Evolutionary conservation across 2,888 invertebrate species (phyloP).

Genomic region (Scaptomyza caliginosa): DNA sequence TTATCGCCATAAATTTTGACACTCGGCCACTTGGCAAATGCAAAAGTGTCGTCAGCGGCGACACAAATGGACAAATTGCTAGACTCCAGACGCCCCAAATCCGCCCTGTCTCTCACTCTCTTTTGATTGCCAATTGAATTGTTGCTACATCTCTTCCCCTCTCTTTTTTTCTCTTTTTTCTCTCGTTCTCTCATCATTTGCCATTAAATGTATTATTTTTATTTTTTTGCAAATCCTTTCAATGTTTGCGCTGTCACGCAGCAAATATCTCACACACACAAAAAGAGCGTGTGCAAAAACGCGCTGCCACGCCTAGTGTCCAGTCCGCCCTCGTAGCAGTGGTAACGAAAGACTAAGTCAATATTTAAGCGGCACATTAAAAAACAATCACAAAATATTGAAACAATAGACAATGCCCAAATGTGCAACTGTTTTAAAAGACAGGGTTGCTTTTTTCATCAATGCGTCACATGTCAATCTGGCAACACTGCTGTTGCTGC

Average conservation of each 20-base stretch:
- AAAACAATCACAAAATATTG: constrained; percentile 77
- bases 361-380: constrained; percentile 81
- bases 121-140: constrained; percentile 53
- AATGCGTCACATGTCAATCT: constrained; percentile 26
- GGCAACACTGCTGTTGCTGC: constrained; percentile 15
- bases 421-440: constrained; percentile 24
- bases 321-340: constrained; percentile 20
- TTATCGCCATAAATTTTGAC: constrained; percentile 81
- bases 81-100: background rate
- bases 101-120: background rate
- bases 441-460: constrained; percentile 1
- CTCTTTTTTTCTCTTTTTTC: constrained; percentile 1
- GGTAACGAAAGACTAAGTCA: constrained; percentile 63
- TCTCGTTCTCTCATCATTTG: constrained; percentile 32
- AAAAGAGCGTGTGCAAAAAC: background rate
- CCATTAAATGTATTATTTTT: constrained; percentile 43
- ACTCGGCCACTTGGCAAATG: constrained; percentile 68
- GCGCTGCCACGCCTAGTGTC: constrained; percentile 22
- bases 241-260: constrained; percentile 84
- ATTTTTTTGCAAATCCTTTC: constrained; percentile 81
- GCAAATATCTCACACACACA: constrained; percentile 66
- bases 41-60: constrained; percentile 70
- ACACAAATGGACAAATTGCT: constrained; percentile 73
- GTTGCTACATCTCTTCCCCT: constrained; percentile 3
- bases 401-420: constrained; percentile 49